A percentile compares a stretch with the other conserved stretches of the same genome.
Conservation (phyloP, 2,797 vertebrate genomes). For the Meriones psammophilus region DNA sequence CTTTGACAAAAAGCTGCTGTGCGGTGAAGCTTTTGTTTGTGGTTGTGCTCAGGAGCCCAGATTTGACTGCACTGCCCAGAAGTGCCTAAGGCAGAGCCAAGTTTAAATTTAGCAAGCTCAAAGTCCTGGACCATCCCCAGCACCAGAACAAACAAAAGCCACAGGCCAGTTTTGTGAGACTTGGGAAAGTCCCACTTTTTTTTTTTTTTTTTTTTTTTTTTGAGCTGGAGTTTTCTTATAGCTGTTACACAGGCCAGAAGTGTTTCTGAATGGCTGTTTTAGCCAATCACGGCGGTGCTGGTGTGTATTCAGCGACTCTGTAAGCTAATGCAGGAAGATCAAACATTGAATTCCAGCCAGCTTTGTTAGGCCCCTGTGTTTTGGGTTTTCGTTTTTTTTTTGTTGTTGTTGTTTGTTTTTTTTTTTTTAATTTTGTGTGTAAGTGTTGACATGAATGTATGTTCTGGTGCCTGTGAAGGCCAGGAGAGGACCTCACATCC, state of each 20-base stretch:
- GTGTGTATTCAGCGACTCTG: neutral
- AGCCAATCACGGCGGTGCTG: too few species aligned
- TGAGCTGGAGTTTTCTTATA: neutral
- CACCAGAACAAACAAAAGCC: neutral
- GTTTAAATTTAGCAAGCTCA: neutral
- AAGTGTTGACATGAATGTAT: neutral
- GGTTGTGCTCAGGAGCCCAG: neutral
- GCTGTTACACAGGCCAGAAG: neutral
- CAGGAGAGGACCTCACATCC: neutral
- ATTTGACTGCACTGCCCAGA: neutral
- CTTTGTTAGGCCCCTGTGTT: neutral
- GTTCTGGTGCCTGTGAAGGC: neutral
- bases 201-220: neutral
- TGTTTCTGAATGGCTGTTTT: neutral
- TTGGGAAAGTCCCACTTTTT: neutral
- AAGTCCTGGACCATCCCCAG: neutral
- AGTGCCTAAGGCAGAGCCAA: neutral
- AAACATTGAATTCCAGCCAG: neutral
- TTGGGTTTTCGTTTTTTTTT: neutral
- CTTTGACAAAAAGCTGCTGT: neutral
- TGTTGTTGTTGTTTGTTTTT: too few species aligned
- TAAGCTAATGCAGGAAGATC: neutral
- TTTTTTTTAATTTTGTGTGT: neutral
- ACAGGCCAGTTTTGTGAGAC: neutral
- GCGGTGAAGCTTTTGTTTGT: neutral